Conservation (phyloP, 2,113 vertebrate genomes). For the Pogonocichla stellata region DNA sequence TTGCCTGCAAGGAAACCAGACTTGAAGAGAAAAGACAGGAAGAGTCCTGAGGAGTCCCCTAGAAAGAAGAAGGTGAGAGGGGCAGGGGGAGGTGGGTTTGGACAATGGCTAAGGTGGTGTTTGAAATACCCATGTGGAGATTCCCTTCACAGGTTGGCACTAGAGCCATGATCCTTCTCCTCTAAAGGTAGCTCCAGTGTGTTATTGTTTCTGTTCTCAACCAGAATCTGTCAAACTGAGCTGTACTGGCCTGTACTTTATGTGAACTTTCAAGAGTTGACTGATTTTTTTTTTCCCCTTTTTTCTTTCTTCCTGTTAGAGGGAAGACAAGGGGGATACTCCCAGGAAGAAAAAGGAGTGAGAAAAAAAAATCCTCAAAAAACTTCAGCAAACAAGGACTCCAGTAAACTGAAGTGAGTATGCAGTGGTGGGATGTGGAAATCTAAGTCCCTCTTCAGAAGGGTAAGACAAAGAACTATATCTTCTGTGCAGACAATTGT, state of each 20-base stretch:
- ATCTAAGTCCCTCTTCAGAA: not conserved
- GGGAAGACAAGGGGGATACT: slow-evolving; percentile 50
- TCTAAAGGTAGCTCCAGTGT: not conserved
- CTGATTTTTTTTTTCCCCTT: not conserved
- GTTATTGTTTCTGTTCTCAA: not conserved
- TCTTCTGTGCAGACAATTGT: not conserved
- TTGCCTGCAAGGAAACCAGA: slow-evolving; percentile 39
- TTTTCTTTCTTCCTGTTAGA: slow-evolving; percentile 18
- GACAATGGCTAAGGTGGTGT: not conserved
- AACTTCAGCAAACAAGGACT: slow-evolving; percentile 23
- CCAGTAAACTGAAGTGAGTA: slow-evolving; percentile 76
- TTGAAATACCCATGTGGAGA: not conserved
- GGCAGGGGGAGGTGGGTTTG: not conserved
- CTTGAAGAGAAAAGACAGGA: slow-evolving; percentile 43
- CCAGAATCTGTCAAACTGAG: not conserved
- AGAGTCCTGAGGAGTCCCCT: slow-evolving; percentile 48
- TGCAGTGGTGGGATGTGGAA: not conserved
- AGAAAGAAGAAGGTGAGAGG: slow-evolving; percentile 79
- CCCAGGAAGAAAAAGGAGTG: slow-evolving; percentile 76
- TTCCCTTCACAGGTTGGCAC: not conserved
- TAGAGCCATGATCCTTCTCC: not conserved
- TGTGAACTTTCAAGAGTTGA: not conserved
- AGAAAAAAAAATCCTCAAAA: slow-evolving; percentile 65
- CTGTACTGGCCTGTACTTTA: not conserved
- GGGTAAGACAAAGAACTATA: no score